Percentiles rank a stretch among this genome's conserved stretches.
Conservation (phyloP, 2,888 invertebrate genomes). For the Drosophila limbata region DNA sequence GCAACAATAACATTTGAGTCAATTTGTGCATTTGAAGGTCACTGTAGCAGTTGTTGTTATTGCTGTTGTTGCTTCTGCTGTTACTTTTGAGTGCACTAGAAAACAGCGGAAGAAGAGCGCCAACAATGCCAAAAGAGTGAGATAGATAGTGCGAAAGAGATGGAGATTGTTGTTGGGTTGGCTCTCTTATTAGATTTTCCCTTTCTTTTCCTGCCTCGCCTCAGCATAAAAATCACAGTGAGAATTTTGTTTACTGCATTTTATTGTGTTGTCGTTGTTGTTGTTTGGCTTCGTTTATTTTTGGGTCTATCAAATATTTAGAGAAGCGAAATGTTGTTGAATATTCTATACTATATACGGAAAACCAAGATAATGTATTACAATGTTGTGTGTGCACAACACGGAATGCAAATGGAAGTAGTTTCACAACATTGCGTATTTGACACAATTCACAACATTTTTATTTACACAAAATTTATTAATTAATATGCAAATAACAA, state of each 20-base stretch:
- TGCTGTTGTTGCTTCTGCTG: slow-evolving; percentile 8
- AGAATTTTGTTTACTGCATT: slow-evolving; percentile 46
- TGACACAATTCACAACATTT: slow-evolving; percentile 12
- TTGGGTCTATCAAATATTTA: slow-evolving; percentile 51
- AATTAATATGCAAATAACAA: neutral
- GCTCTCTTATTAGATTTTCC: slow-evolving; percentile 51
- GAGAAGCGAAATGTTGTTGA: slow-evolving; percentile 43
- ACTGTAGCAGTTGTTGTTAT: slow-evolving; percentile 9
- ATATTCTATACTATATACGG: slow-evolving; percentile 43
- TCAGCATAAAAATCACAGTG: slow-evolving; percentile 44
- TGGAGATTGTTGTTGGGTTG: slow-evolving; percentile 14
- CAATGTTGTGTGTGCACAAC: slow-evolving; percentile 9
- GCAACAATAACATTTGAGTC: slow-evolving; percentile 57
- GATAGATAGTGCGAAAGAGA: neutral
- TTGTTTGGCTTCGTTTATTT: slow-evolving; percentile 48
- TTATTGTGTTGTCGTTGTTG: slow-evolving; percentile 33
- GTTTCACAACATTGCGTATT: slow-evolving; percentile 36
- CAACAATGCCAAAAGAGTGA: slow-evolving; percentile 26
- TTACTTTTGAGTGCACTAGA: slow-evolving; percentile 57
- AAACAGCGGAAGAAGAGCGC: slow-evolving; percentile 51
- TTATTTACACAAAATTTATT: neutral
- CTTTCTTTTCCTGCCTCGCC: slow-evolving; percentile 3
- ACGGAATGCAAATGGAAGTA: neutral
- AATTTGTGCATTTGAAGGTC: slow-evolving; percentile 74
- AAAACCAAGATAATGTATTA: slow-evolving; percentile 41